Base-by-base conservation (phyloP, 2,113 vertebrate genomes). In the Reinhardtius hippoglossoides region DNA sequence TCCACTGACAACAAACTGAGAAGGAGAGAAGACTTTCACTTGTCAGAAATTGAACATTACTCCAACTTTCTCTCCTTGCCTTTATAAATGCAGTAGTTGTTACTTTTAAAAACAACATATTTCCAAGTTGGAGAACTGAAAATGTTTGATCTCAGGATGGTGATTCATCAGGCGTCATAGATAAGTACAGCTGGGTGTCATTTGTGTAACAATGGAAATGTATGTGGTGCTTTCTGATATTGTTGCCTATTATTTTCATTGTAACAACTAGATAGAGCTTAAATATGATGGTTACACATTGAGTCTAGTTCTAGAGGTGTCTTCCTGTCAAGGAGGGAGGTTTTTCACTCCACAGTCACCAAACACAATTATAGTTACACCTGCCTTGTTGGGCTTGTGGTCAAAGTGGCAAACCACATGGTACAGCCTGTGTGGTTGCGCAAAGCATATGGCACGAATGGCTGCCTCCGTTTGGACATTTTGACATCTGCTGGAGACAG, bases 401-500 rank as follows among this genome's bases (percentile, higher is more conserved):
- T 99, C 26, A 99, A 90, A 1, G 97, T 97, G 63, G 97, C 96
- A 73, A 99, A 99, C 96, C 96, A 98, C 74, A 99, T 91, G 5
- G 97, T 99, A 50, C 98, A 99, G 0, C 98, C 98, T 0, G 97
- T 99, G 77, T 97, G 96, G 79, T 99, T 99, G 12, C 96, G 92
- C 24, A 99, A 93, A 24, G 97, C 97, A 35, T 97, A 99, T 0
- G 98, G 97, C 4, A 99, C 94, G 8, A 99, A 99, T 0, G 97
- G 98, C 84, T 98, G 97, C 78, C 98, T 93, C 72, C 96, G 95
- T 80, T 97, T 99, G 2, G 96, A 97, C 24, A 96, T 89, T 86
- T 97, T 98, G 75, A 93, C 87, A 24, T 92, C 93, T 83, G 88
- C 77, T 82, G 77, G 37, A 85, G 84, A 74, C 37, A 75, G 6